Evolutionary conservation across 2,888 invertebrate genomes (phyloP).

Genomic region (Stenichneumon culpator): DNA sequence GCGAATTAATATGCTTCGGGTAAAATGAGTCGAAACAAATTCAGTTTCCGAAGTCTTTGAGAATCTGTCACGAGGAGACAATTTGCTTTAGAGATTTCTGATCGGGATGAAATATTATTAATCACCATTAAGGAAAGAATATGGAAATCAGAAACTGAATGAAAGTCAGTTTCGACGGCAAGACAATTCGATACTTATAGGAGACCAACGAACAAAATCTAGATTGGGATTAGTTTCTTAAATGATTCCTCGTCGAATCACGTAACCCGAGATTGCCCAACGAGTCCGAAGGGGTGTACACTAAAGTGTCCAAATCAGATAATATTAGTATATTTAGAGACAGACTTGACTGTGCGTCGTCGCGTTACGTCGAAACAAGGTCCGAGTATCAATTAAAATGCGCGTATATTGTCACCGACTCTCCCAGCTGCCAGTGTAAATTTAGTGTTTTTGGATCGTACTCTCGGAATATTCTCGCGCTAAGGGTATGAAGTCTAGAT

Average conservation of each 20-base stretch:
- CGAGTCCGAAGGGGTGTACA: slow-evolving; percentile 17
- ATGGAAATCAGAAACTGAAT: neutral
- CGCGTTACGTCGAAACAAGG: slow-evolving; percentile 45
- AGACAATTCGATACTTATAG: slow-evolving; percentile 53
- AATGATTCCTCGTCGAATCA: slow-evolving; percentile 35
- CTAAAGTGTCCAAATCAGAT: slow-evolving; percentile 56
- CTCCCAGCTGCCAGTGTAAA: slow-evolving; percentile 40
- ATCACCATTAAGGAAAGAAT: neutral
- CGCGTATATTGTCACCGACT: slow-evolving; percentile 39
- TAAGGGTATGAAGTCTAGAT: slow-evolving; percentile 25
- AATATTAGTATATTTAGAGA: slow-evolving; percentile 61
- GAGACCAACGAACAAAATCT: slow-evolving; percentile 37
- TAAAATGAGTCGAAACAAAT: neutral
- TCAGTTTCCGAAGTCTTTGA: neutral
- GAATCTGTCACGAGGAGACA: neutral
- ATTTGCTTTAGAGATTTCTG: neutral
- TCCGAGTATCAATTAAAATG: slow-evolving; percentile 59
- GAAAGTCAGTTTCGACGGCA: neutral
- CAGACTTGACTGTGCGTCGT: slow-evolving; percentile 24
- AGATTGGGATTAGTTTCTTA: slow-evolving; percentile 50
- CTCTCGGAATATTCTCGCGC: slow-evolving; percentile 35
- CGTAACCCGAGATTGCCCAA: slow-evolving; percentile 52
- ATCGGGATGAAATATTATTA: neutral
- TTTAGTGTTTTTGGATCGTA: slow-evolving; percentile 53
- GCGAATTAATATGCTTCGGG: slow-evolving; percentile 43